A percentile compares a stretch with the other conserved stretches of the same genome.
Evolutionary conservation across 2,113 vertebrate genomes (phyloP).

Genomic region (Equus przewalskii): DNA sequence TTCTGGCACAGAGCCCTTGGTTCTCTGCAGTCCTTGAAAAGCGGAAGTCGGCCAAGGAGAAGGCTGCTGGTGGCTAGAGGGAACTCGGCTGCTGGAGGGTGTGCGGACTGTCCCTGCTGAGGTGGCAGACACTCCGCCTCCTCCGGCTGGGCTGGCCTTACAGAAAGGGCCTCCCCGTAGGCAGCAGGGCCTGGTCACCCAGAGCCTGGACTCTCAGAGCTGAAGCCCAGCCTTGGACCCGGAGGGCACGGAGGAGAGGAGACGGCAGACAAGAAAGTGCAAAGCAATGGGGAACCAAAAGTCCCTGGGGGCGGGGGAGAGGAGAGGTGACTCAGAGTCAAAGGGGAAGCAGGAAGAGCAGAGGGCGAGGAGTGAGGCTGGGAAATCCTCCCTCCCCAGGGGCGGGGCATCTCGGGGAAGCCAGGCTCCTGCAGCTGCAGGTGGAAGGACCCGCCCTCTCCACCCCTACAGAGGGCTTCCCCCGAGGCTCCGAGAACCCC

Average conservation of each 20-base stretch:
- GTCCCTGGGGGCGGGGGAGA: background rate
- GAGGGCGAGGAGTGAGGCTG: background rate
- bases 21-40: slow-evolving; percentile 16
- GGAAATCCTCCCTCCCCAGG: background rate
- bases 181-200: background rate
- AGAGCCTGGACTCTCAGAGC: background rate
- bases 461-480: background rate
- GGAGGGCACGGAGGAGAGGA: no score
- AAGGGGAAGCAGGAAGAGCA: slow-evolving; percentile 41
- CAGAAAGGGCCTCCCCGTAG: background rate
- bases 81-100: background rate
- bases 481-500: background rate
- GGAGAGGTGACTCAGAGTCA: slow-evolving; percentile 57
- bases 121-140: background rate
- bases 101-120: background rate
- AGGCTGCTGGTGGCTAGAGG: background rate
- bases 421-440: background rate
- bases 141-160: background rate
- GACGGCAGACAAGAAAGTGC: background rate
- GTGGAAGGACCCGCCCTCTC: background rate
- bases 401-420: background rate
- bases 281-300: slow-evolving; percentile 43
- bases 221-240: background rate
- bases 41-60: slow-evolving; percentile 29
- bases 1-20: background rate